Percentiles rank a stretch among this genome's conserved stretches.
phyloP scores from a whole-genome alignment of 2,113 vertebrate genomes.

The Bombycilla garrulus region DNA sequence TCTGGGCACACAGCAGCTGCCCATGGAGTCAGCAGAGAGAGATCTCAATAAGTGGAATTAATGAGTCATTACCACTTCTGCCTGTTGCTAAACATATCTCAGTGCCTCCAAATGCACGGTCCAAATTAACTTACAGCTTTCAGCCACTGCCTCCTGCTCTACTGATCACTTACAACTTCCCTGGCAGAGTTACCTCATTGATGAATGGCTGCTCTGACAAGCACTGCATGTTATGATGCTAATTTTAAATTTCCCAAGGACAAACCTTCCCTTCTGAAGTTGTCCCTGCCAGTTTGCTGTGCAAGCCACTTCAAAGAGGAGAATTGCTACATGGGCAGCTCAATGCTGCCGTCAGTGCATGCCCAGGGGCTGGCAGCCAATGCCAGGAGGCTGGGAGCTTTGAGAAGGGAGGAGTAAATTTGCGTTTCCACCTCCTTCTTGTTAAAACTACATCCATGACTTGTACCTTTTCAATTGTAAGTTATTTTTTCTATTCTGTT shows the following conservation, averaged over 20 bases:
- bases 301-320: not conserved
- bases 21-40: not conserved
- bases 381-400: not conserved
- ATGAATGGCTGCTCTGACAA: not conserved
- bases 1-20: not conserved
- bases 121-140: not conserved
- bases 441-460: not conserved
- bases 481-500: not conserved
- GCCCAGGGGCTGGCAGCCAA: not conserved
- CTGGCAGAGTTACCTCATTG: not conserved
- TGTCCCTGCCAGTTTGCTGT: not conserved
- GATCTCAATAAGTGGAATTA: not conserved
- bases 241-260: conserved; percentile 22
- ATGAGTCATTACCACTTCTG: conserved; percentile 2
- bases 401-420: not conserved
- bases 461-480: not conserved
- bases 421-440: not conserved
- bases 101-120: not conserved
- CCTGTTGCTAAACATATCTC: not conserved
- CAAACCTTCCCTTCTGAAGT: not conserved
- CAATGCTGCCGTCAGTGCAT: fast-evolving
- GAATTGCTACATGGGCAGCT: not conserved
- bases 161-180: not conserved
- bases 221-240: not conserved
- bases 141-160: not conserved